Evolutionary conservation across 2,113 vertebrate genomes (phyloP).

Genomic region (Archocentrus centrarchus): DNA sequence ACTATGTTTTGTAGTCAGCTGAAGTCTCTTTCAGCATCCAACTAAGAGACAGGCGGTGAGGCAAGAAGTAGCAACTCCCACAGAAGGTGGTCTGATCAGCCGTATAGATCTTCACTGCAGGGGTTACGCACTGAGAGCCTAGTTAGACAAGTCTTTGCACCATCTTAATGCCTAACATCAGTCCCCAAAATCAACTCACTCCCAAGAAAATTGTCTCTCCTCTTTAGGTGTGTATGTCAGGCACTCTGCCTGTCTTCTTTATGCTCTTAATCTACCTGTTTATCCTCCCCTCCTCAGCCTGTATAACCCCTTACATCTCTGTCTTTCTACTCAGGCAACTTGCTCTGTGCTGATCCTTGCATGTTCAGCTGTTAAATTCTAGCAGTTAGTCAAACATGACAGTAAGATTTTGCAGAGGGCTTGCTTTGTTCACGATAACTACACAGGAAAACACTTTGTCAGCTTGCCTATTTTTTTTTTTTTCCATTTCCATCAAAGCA

Average conservation of each 20-base stretch:
- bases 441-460: slow-evolving; percentile 47
- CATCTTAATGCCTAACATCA: slow-evolving; percentile 56
- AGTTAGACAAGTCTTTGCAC: slow-evolving; percentile 25
- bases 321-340: slow-evolving; percentile 25
- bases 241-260: slow-evolving; percentile 26
- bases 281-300: slow-evolving; percentile 29
- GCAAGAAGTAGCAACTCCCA: slow-evolving; percentile 43
- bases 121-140: slow-evolving; percentile 41
- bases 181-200: slow-evolving; percentile 51
- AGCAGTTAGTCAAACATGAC: slow-evolving; percentile 39
- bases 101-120: slow-evolving; percentile 67
- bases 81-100: slow-evolving; percentile 70
- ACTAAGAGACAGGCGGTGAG: slow-evolving; percentile 43
- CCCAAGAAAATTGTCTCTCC: slow-evolving; percentile 23
- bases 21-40: slow-evolving; percentile 45
- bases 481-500: slow-evolving; percentile 31
- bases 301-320: slow-evolving; percentile 33
- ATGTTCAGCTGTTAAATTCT: slow-evolving; percentile 53
- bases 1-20: slow-evolving; percentile 60
- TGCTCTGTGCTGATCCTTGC: slow-evolving; percentile 46
- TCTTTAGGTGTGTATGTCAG: slow-evolving; percentile 13
- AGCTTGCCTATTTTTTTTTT: neutral
- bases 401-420: slow-evolving; percentile 43
- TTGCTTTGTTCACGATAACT: slow-evolving; percentile 56
- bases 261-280: slow-evolving; percentile 57